These are phyloP conservation scores for Drosophila lacicola DNA, from an alignment of 2,888 invertebrate genomes.

Conservation along the genomic window DNA sequence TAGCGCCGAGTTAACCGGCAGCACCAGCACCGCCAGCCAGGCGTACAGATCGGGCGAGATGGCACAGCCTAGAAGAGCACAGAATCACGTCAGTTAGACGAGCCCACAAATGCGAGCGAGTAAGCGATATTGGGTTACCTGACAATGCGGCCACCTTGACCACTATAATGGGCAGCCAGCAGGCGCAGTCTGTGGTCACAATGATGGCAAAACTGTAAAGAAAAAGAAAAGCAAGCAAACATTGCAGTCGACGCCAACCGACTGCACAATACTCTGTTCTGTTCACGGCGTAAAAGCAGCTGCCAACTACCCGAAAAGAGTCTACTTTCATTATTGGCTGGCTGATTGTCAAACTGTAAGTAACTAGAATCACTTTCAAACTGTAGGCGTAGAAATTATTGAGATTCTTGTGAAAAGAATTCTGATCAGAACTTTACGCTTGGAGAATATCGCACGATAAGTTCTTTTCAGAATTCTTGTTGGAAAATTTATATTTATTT, in stretches of 20 bases:
- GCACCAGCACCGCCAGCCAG: constrained; percentile 87
- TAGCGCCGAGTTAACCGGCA: constrained; percentile 88
- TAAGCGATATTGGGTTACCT: constrained; percentile 82
- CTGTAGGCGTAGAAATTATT: too few species aligned
- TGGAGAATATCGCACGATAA: too few species aligned
- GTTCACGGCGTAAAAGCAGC: not conserved
- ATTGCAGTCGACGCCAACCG: too few species aligned
- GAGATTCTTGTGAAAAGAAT: too few species aligned
- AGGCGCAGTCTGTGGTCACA: constrained; percentile 87
- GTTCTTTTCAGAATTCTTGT: too few species aligned
- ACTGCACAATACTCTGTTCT: not conserved
- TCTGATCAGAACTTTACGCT: too few species aligned
- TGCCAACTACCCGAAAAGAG: not conserved
- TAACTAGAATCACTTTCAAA: too few species aligned
- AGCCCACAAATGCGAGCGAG: not conserved
- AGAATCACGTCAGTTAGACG: not conserved
- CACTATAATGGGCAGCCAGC: constrained; percentile 87
- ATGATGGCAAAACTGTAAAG: constrained; percentile 86
- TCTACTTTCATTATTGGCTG: not conserved
- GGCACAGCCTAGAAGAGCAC: constrained; percentile 84
- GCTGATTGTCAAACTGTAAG: too few species aligned
- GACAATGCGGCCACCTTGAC: constrained; percentile 87
- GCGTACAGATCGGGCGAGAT: constrained; percentile 87
- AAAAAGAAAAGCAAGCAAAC: not conserved
- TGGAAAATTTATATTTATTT: too few species aligned